These are phyloP conservation scores for Nephrotoma appendiculata DNA, from an alignment of 2,888 invertebrate genomes.

Conservation along the genomic window DNA sequence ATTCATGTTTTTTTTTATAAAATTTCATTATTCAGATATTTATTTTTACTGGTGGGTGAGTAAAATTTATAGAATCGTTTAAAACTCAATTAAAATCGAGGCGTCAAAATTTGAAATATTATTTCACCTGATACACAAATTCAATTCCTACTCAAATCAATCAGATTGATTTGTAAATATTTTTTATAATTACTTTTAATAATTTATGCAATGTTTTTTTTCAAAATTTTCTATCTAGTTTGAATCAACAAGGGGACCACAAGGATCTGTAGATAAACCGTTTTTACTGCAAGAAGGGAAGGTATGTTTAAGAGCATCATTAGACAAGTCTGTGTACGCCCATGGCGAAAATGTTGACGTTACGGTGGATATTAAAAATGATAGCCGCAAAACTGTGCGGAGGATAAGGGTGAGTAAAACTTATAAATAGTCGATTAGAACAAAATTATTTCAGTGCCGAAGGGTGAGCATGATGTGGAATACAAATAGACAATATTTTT, in stretches of 20 bases:
- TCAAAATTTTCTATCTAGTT: slow-evolving; percentile 17
- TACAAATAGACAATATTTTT: background rate
- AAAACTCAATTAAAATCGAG: background rate
- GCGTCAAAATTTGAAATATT: background rate
- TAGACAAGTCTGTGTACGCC: slow-evolving; percentile 69
- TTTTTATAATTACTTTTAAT: background rate
- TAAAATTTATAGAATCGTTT: background rate
- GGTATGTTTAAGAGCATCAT: slow-evolving; percentile 60
- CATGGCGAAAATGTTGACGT: slow-evolving; percentile 71
- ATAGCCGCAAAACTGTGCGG: slow-evolving; percentile 70
- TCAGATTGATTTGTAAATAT: background rate
- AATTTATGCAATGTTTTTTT: background rate
- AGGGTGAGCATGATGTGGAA: background rate
- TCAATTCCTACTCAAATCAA: no score
- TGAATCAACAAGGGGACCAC: slow-evolving; percentile 40
- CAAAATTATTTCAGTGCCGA: background rate
- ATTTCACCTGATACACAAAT: background rate
- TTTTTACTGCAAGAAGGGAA: slow-evolving; percentile 73
- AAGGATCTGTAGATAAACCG: slow-evolving; percentile 63
- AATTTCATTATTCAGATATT: background rate
- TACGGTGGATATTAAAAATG: slow-evolving; percentile 58
- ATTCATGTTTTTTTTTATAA: background rate
- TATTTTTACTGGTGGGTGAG: background rate
- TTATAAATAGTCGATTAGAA: background rate
- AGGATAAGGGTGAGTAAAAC: slow-evolving; percentile 57